A percentile compares a stretch with the other conserved stretches of the same genome.
These are phyloP conservation scores for Bombus impatiens DNA, from an alignment of 1,140 invertebrate genomes.

Conservation along the genomic window DNA sequence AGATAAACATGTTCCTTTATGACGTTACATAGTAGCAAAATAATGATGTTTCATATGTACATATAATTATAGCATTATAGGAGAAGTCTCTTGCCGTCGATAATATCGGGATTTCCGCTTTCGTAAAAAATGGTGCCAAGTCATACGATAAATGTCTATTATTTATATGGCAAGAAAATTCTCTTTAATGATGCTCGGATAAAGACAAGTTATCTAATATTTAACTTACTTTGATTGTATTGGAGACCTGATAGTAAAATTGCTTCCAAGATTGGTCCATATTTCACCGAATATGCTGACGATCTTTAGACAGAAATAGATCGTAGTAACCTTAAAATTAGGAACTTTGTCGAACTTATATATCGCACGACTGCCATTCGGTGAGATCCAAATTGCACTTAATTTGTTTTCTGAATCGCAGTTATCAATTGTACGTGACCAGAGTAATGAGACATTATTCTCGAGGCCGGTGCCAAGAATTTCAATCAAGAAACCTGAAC, in stretches of 20 bases:
- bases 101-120: slow-evolving; percentile 18
- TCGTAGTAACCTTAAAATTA: slow-evolving; percentile 69
- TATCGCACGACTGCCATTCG: slow-evolving; percentile 55
- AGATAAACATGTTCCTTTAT: not conserved
- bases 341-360: slow-evolving; percentile 63
- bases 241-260: slow-evolving; percentile 60
- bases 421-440: slow-evolving; percentile 59
- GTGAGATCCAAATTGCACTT: slow-evolving; percentile 49
- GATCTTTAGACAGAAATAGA: slow-evolving; percentile 76
- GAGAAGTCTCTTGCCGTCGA: not conserved
- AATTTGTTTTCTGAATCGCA: slow-evolving; percentile 55
- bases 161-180: not conserved
- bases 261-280: slow-evolving; percentile 73
- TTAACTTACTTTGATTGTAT: slow-evolving; percentile 50
- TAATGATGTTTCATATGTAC: not conserved
- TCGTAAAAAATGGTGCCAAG: slow-evolving; percentile 12
- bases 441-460: slow-evolving; percentile 61
- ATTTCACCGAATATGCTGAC: slow-evolving; percentile 41
- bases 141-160: slow-evolving; percentile 18
- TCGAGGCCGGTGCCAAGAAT: slow-evolving; percentile 62
- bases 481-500: slow-evolving; percentile 52
- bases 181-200: not conserved
- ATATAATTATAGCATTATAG: not conserved
- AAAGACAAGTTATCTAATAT: slow-evolving; percentile 1
- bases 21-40: not conserved